A percentile compares a stretch with the other conserved stretches of the same genome.
Evolutionary conservation across 2,888 invertebrate species (phyloP).

Genomic region (Rotaria socialis): DNA sequence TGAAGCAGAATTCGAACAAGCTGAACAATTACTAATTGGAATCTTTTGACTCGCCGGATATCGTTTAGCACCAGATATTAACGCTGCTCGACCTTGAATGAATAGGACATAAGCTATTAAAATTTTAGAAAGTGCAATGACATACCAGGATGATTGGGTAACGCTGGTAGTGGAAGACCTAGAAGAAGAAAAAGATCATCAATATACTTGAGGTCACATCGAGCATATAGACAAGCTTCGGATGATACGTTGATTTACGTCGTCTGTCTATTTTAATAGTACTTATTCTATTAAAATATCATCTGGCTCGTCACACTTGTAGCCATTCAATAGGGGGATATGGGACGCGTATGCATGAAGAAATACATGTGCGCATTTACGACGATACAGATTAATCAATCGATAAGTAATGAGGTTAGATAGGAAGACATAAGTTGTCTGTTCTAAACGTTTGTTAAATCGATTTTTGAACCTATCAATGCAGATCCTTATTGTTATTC

Average conservation of each 20-base stretch:
- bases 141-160: background rate
- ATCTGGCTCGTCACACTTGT: slow-evolving; percentile 3
- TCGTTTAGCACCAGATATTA: slow-evolving; percentile 2
- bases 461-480: background rate
- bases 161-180: background rate
- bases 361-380: background rate
- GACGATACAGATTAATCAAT: slow-evolving; percentile 15
- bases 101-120: background rate
- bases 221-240: background rate
- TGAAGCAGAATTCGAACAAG: background rate
- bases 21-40: background rate
- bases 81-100: slow-evolving; percentile 18
- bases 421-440: background rate
- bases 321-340: background rate
- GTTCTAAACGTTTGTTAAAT: background rate
- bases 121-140: background rate
- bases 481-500: background rate
- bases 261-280: background rate
- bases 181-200: background rate
- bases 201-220: too few relatives aligned
- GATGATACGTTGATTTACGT: background rate
- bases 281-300: slow-evolving; percentile 1
- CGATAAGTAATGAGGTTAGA: background rate
- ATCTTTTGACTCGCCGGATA: background rate
- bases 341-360: background rate